A percentile compares a stretch with the other conserved stretches of the same genome.
These are phyloP conservation scores for Tenthredo notha DNA, from an alignment of 2,888 invertebrate genomes.

Conservation along the genomic window DNA sequence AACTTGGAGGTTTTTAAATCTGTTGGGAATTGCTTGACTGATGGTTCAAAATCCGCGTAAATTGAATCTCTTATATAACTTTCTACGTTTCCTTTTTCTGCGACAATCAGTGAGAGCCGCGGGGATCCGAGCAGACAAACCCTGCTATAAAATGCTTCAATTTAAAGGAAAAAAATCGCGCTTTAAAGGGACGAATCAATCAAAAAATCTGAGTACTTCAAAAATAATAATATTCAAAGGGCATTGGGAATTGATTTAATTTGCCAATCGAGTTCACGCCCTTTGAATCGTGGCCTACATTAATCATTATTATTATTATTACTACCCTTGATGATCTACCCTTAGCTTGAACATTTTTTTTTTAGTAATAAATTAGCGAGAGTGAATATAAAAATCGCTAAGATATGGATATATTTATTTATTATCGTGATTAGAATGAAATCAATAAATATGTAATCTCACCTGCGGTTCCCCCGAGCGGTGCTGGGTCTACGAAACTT, in stretches of 20 bases:
- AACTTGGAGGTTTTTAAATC: constrained; percentile 10
- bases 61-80: neutral
- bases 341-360: neutral
- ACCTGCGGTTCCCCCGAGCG: constrained; percentile 42
- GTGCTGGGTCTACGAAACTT: constrained; percentile 48
- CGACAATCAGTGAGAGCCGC: neutral
- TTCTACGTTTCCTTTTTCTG: neutral
- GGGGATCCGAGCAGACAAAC: neutral
- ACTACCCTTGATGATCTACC: neutral
- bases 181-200: neutral
- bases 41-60: neutral
- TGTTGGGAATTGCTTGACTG: constrained; percentile 21
- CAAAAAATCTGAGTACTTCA: neutral
- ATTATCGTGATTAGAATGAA: neutral
- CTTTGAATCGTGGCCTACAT: neutral
- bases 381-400: neutral
- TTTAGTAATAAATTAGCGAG: neutral
- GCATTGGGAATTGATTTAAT: neutral
- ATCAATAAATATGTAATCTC: neutral
- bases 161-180: neutral
- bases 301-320: neutral
- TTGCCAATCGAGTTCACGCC: neutral
- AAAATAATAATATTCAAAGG: neutral
- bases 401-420: neutral
- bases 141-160: neutral